Evolutionary conservation across 2,797 vertebrate genomes (phyloP).

Genomic region (Perodicticus potto): DNA sequence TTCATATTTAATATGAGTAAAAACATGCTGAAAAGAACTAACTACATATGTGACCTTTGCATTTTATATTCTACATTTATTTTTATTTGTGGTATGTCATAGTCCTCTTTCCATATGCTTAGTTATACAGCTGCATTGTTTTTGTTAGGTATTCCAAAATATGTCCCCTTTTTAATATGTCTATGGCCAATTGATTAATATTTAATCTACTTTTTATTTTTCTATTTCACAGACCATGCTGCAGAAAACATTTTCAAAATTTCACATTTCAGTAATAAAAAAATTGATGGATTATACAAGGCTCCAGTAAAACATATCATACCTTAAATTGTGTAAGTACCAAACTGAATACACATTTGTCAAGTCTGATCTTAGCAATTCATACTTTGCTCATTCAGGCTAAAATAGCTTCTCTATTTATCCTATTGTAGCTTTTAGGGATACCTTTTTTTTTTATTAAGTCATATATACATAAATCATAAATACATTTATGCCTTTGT

Average conservation of each 20-base stretch:
- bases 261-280: background rate
- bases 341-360: constrained; percentile 8
- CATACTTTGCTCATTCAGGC: background rate
- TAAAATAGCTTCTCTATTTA: background rate
- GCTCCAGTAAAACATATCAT: background rate
- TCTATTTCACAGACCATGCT: background rate
- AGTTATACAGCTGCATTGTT: background rate
- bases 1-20: background rate
- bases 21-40: background rate
- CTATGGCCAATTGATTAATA: background rate
- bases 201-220: constrained; percentile 24
- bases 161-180: background rate
- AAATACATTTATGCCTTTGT: no score
- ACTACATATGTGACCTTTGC: background rate
- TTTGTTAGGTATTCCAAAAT: background rate
- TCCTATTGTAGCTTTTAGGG: background rate
- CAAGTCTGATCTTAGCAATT: background rate
- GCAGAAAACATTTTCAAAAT: background rate
- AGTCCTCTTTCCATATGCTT: background rate
- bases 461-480: no score
- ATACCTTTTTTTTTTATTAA: background rate
- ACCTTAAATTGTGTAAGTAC: background rate
- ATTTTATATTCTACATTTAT: background rate
- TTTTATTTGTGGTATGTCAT: background rate
- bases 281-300: background rate